These are phyloP conservation scores for Dromius quadrimaculatus DNA, from an alignment of 2,888 invertebrate genomes.

Conservation along the genomic window DNA sequence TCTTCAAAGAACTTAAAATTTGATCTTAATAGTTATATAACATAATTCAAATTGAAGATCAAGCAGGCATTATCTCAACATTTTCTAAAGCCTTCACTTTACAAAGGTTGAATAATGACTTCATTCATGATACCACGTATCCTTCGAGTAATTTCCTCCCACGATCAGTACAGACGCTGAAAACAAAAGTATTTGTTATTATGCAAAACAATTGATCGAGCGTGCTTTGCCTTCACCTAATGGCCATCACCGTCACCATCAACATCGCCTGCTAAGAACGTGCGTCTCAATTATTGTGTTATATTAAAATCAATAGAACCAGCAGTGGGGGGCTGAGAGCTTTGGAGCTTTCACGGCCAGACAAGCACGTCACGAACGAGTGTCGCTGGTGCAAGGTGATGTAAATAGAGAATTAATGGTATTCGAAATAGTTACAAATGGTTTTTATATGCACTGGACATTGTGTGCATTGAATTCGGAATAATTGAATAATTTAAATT, in stretches of 20 bases:
- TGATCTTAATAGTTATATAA: too few relatives aligned
- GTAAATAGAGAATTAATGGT: background rate
- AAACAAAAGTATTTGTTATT: conserved; percentile 30
- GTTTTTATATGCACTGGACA: too few relatives aligned
- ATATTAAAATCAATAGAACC: conserved; percentile 41
- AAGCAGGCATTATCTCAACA: too few relatives aligned
- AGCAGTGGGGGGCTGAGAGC: background rate
- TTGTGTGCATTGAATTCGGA: too few relatives aligned
- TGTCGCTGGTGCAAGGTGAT: background rate
- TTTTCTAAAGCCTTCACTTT: background rate
- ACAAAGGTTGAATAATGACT: conserved; percentile 1
- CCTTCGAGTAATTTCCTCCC: conserved; percentile 4
- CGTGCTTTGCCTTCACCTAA: conserved; percentile 24
- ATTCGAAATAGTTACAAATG: too few relatives aligned
- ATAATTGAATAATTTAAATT: too few relatives aligned
- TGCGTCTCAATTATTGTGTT: conserved; percentile 44
- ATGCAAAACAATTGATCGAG: conserved; percentile 38
- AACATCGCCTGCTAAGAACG: conserved; percentile 7
- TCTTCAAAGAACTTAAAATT: too few relatives aligned
- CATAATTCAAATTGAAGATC: too few relatives aligned
- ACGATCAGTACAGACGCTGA: conserved; percentile 14
- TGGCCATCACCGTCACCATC: background rate
- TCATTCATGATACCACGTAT: background rate
- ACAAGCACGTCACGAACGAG: background rate
- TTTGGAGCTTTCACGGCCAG: background rate